Evolutionary conservation across 53 echinoderm and acorn worm species (phyloP).

Genomic region (Echinarachnius parma): DNA sequence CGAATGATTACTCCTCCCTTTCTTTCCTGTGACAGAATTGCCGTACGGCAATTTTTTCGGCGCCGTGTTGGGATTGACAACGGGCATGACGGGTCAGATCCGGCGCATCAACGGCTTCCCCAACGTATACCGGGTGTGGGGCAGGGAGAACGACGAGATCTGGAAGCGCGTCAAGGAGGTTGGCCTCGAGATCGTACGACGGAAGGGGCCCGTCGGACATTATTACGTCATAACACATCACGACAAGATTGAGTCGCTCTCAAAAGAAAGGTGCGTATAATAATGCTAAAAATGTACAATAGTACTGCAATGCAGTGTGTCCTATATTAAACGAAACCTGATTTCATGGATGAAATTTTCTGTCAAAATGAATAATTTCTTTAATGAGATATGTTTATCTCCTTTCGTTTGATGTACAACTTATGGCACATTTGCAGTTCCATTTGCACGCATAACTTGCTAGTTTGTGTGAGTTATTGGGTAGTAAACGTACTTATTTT

Average conservation of each 20-base stretch:
- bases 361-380: too few species aligned
- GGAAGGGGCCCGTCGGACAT: constrained; percentile 53
- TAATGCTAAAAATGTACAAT: too few species aligned
- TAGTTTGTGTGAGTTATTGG: too few species aligned
- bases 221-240: constrained; percentile 83
- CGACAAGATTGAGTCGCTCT: constrained; percentile 63
- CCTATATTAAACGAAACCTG: too few species aligned
- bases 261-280: constrained; percentile 48
- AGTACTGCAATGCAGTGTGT: too few species aligned
- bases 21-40: constrained; percentile 38
- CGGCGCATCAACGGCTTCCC: constrained; percentile 77
- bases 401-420: too few species aligned
- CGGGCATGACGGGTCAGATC: constrained; percentile 52
- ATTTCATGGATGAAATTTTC: too few species aligned
- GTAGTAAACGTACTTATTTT: too few species aligned
- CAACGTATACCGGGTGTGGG: constrained; percentile 97
- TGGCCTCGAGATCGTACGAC: constrained; percentile 45
- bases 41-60: constrained; percentile 72
- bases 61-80: constrained; percentile 71
- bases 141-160: constrained; percentile 91
- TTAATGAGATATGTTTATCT: too few species aligned
- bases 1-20: too few species aligned
- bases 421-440: too few species aligned
- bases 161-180: constrained; percentile 56
- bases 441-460: too few species aligned